A percentile compares a stretch with the other conserved stretches of the same genome.
Evolutionary conservation across 1,140 invertebrate species (phyloP).

Genomic region (Caenorhabditis inopinata): DNA sequence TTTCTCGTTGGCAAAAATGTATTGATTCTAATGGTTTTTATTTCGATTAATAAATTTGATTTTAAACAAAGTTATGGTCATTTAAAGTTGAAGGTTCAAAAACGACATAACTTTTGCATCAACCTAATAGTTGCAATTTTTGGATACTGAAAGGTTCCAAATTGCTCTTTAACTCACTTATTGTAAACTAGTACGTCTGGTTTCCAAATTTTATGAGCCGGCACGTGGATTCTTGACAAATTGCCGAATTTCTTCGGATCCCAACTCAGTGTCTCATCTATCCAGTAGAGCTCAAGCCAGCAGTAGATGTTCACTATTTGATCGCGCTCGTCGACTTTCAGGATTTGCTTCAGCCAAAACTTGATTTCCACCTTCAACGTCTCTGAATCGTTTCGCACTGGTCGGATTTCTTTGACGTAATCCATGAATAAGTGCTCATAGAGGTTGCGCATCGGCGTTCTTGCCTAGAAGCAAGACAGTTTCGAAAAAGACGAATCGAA

Average conservation of each 20-base stretch:
- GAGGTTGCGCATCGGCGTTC: constrained; percentile 46
- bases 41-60: too few relatives aligned
- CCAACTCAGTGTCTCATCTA: constrained; percentile 67
- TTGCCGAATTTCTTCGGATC: constrained; percentile 65
- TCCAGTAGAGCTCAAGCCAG: constrained; percentile 64
- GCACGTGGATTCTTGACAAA: constrained; percentile 66
- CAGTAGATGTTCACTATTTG: constrained; percentile 54
- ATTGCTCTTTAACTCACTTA: constrained; percentile 65
- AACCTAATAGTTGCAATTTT: too few relatives aligned
- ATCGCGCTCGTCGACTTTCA: constrained; percentile 58
- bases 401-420: constrained; percentile 52
- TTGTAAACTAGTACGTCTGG: constrained; percentile 69
- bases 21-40: too few relatives aligned
- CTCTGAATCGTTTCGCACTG: constrained; percentile 37
- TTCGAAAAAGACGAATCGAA: not conserved
- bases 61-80: too few relatives aligned
- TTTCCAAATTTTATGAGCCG: constrained; percentile 66
- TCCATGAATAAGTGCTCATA: constrained; percentile 54
- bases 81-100: too few relatives aligned
- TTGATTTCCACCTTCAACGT: constrained; percentile 56
- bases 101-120: too few relatives aligned
- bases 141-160: too few relatives aligned
- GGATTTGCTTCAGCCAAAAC: constrained; percentile 62
- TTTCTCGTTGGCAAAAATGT: too few relatives aligned
- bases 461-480: not conserved